Base-by-base conservation (phyloP, 2,113 vertebrate genomes). In the Nymphicus hollandicus region DNA sequence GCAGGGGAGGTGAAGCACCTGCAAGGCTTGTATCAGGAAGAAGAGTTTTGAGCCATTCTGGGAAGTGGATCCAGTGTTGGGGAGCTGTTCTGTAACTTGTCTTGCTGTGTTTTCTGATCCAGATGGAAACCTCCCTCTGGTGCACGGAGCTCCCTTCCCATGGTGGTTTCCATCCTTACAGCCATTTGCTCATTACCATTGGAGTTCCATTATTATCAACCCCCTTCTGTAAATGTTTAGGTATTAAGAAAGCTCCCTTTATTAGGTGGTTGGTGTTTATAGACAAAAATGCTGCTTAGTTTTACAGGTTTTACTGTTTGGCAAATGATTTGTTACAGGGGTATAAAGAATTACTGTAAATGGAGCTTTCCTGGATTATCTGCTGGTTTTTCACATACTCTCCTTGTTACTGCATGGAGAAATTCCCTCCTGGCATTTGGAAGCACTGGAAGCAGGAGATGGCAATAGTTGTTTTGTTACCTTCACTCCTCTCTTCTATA, bases 401-500 rank as follows among this genome's bases (percentile, higher is more conserved):
- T 41, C 23, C 17, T 0, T 18, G 14, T 70, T 58, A 10, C 4
- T 13, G 2, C 4, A 0, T 41, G 13, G 39, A 68, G 55, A 85
- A 55, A 41, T 47, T 33, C 29, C 18, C 50, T 47, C 43, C 50
- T 55, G 78, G 47, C 19, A 50, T 46, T 50, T 33, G 22, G 25
- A 64, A 64, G 31, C 80, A 16, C 35, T 41, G 44, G 35, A 90
- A 70, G 19, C 41, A 20, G 27, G 24, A 58, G 60, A 41, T 37
- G 28, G 7, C 33, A 52, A 15, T 3, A 29, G 18, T 1, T 7
- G 16, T 41, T 44, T 61, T 39, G 10, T 80, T 91, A 41, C 50
- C 60, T 91, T 68, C 23, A 7, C 16, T 56, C 13, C 15, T 73
- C 22, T 56, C 20, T n/a, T 20, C 11, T 20, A 13, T 23, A 29